Evolutionary conservation across 2,113 vertebrate species (phyloP), one percentile per base, ranked within the genome.

Genomic region (Kryptolebias marmoratus): DNA sequence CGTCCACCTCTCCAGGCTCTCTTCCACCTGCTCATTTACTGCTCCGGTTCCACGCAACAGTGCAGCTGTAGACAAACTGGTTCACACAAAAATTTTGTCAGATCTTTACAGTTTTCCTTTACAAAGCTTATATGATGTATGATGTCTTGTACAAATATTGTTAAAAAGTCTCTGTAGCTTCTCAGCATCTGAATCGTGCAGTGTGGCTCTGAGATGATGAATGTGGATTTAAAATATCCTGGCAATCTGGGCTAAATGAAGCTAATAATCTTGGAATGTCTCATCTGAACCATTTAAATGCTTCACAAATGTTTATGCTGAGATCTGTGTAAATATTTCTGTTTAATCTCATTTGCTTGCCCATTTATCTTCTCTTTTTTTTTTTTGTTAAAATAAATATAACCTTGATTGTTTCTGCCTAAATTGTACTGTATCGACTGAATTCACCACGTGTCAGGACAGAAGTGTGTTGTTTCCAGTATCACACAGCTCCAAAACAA

Each of bases 301-400:
- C 52, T 58, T 75, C 14, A 9, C 68, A 62, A 78, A 80, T 52
- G 9, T 64, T 81, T 62, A 69, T 66, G 68, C 75, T 75, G 71
- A 83, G 71, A 82, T 83, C 63, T 68, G 71, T 60, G 83, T 78
- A 48, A 49, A 60, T 86, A 79, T 54, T 56, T 73, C 71, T 53
- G 15, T 48, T 42, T 81, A 81, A 75, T 87, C 71, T 56, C 64
- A 74, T 88, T 84, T 84, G 30, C 69, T 63, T 76, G 71, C 50
- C 45, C 53, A 57, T 68, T 75, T 66, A 70, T 47, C 77, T 48
- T 0, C 2, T 5, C 68, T 30, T 81, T 55, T 2, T 4, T 68
- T 30, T 81, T 55, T 81, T 62, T 39, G 63, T 59, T 81, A 87
- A 79, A 65, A 75, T 62, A 55, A 74, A 65, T 57, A 52, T 28